phyloP scores from a whole-genome alignment of 2,888 invertebrate species.

The Cheilosia vulpina region DNA sequence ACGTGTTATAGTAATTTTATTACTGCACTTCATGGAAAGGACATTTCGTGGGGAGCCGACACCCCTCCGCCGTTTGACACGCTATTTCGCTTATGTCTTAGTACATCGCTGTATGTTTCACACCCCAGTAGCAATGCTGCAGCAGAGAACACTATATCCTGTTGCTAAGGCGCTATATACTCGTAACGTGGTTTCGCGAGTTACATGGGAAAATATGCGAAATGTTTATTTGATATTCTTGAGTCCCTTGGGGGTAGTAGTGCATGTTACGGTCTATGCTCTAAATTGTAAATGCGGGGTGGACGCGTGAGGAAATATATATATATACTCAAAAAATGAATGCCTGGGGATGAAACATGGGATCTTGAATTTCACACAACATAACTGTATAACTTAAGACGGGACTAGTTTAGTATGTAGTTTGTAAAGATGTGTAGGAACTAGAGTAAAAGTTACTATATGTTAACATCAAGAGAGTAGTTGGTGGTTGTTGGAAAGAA shows the following conservation, averaged over 20 bases:
- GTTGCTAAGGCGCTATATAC: constrained; percentile 23
- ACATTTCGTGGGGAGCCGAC: constrained; percentile 33
- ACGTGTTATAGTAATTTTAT: constrained; percentile 71
- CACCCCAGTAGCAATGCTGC: constrained; percentile 4
- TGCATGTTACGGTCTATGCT: constrained; percentile 23
- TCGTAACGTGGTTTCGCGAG: constrained; percentile 22
- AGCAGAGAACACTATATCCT: constrained; percentile 9
- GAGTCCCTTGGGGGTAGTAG: constrained; percentile 33
- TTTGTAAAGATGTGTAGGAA: neutral
- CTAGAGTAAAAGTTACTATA: constrained; percentile 6
- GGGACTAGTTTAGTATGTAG: constrained; percentile 32
- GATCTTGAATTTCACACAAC: constrained; percentile 20
- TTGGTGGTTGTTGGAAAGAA: neutral
- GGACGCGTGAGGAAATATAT: neutral
- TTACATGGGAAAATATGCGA: constrained; percentile 47
- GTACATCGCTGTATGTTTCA: constrained; percentile 23
- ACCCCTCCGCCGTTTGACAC: constrained; percentile 47
- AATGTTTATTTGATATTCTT: constrained; percentile 63
- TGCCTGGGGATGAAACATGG: constrained; percentile 27
- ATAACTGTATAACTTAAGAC: neutral
- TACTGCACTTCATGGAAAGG: constrained; percentile 64
- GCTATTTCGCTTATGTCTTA: constrained; percentile 51
- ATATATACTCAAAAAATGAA: neutral
- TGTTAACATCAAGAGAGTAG: neutral
- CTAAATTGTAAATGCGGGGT: constrained; percentile 7